Conservation (phyloP, 37 sponge, comb jelly and placozoan genomes). For the Diacarnus erythraeanus region DNA sequence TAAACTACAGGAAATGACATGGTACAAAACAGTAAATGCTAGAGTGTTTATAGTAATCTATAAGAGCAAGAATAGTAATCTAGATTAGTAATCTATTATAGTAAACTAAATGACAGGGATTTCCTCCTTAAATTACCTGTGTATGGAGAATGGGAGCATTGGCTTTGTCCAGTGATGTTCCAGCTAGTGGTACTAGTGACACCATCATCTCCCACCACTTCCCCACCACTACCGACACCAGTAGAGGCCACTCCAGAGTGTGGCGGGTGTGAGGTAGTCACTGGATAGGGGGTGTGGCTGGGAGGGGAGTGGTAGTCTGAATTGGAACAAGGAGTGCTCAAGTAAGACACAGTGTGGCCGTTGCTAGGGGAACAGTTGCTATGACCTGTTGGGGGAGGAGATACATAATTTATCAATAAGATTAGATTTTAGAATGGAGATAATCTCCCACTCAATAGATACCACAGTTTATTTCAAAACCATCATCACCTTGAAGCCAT, state of each 20-base stretch:
- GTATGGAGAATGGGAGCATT: background rate
- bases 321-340: background rate
- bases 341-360: background rate
- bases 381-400: background rate
- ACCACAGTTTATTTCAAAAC: too few relatives aligned
- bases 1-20: background rate
- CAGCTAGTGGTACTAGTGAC: slow-evolving; percentile 1
- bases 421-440: too few relatives aligned
- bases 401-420: background rate
- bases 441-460: too few relatives aligned
- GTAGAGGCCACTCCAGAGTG: background rate
- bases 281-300: background rate
- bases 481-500: too few relatives aligned
- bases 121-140: too few relatives aligned
- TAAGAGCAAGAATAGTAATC: background rate
- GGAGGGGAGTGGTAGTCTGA: slow-evolving; percentile 12
- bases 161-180: slow-evolving; percentile 15
- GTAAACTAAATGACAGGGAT: background rate
- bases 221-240: too few relatives aligned
- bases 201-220: background rate
- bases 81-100: background rate
- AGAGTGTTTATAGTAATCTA: background rate
- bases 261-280: background rate
- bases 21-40: background rate
- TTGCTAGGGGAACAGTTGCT: slow-evolving; percentile 4